Conservation (phyloP, 2,113 vertebrate genomes). For the Pipra filicauda region DNA sequence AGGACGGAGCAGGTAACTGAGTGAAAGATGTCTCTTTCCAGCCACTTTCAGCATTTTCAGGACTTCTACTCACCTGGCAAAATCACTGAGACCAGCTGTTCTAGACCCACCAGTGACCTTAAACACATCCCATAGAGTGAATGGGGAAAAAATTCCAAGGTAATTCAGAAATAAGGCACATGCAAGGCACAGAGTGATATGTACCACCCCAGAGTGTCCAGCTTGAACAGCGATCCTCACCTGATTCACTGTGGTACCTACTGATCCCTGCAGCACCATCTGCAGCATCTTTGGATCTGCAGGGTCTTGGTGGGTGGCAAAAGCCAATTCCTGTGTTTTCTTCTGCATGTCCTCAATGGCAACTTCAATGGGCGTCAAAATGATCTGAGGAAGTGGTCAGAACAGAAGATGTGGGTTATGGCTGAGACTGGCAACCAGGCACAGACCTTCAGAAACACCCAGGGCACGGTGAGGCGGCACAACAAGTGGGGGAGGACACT, state of each 20-base stretch:
- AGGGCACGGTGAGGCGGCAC: not conserved
- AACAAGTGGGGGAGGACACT: not conserved
- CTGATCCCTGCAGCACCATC: constrained; percentile 99
- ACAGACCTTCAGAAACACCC: not conserved
- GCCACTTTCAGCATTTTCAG: not conserved
- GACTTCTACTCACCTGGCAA: not conserved
- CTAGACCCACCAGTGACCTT: not conserved
- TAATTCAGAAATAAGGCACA: not conserved
- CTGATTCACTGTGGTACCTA: constrained; percentile 99
- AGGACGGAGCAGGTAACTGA: not conserved
- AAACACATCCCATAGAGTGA: not conserved
- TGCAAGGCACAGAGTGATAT: not conserved
- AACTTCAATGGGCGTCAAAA: constrained; percentile 96
- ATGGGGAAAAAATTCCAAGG: not conserved
- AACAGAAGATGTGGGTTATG: not conserved
- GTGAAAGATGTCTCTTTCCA: not conserved
- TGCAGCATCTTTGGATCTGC: constrained; percentile 98
- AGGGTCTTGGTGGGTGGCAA: constrained; percentile 97
- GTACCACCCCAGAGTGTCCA: not conserved
- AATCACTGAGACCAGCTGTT: not conserved
- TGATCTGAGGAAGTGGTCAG: constrained; percentile 78
- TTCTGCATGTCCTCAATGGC: constrained; percentile 99
- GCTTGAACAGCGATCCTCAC: constrained; percentile 46
- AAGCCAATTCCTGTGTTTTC: constrained; percentile 96
- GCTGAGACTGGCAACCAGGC: not conserved